These are phyloP conservation scores for Albula goreensis DNA, from an alignment of 2,113 vertebrate genomes.

Conservation along the genomic window DNA sequence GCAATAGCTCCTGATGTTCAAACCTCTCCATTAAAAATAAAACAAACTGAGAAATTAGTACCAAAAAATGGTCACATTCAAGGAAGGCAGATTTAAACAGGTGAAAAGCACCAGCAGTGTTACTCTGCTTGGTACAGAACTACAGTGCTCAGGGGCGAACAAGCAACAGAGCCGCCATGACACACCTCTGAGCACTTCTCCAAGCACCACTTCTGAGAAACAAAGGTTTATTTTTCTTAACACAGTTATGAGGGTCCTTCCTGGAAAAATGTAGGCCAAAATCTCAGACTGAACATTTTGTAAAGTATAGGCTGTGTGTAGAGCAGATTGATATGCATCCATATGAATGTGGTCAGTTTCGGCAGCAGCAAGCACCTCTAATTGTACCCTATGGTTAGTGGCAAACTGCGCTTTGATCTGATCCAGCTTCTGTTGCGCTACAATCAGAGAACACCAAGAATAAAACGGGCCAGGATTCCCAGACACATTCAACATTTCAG, in stretches of 20 bases:
- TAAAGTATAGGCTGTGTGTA: constrained; percentile 12
- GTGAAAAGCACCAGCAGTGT: constrained; percentile 19
- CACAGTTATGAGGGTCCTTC: neutral
- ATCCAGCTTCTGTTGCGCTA: constrained; percentile 4
- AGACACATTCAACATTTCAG: neutral
- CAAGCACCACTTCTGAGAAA: constrained; percentile 32
- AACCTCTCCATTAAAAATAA: neutral
- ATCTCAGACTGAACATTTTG: constrained; percentile 20
- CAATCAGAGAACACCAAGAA: constrained; percentile 6
- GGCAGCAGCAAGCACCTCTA: constrained; percentile 38
- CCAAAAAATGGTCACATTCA: constrained; percentile 41
- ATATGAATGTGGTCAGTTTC: constrained; percentile 40
- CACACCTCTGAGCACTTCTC: constrained; percentile 20
- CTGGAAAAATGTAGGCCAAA: constrained; percentile 22
- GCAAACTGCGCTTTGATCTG: constrained; percentile 37
- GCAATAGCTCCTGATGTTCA: neutral
- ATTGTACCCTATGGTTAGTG: constrained; percentile 19
- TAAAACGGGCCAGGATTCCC: constrained; percentile 1
- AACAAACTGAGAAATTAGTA: constrained; percentile 40
- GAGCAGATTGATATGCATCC: constrained; percentile 28
- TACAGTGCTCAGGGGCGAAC: constrained; percentile 25
- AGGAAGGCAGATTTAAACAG: constrained; percentile 24
- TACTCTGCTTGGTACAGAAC: constrained; percentile 16
- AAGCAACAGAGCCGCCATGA: constrained; percentile 20
- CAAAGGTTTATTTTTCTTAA: constrained; percentile 16